Evolutionary conservation across 2,797 vertebrate genomes (phyloP), one percentile per base, ranked within the genome.

Genomic region (Menidia menidia): DNA sequence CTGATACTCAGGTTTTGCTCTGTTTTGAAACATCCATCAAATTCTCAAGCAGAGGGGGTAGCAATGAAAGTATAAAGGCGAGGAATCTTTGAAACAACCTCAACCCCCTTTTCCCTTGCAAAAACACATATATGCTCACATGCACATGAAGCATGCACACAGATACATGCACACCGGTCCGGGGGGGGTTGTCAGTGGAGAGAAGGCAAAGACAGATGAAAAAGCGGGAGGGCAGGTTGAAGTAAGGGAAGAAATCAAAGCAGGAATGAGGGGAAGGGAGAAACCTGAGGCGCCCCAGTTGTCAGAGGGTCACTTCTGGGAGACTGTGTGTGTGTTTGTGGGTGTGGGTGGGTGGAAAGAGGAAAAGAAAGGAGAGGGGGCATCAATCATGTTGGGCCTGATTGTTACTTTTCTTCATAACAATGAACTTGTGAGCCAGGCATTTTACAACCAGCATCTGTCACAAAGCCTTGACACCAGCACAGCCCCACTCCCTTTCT

Each of bases 401-500:
- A 87, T 75, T 51, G 62, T 68, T 73, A 72, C 77, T 78, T 80
- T 83, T 71, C 78, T 77, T 82, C 69, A 71, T 73, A 56, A 91
- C 87, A 90, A 90, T 86, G 78, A 89, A 86, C 85, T 81, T 68
- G 76, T 87, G 83, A 86, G 87, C 76, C 78, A 84, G 83, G 86
- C 81, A 74, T 82, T 89, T 91, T 80, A 89, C 82, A 83, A 86
- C 81, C 82, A 84, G 85, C 88, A 89, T 88, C 80, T 31, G 80
- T 89, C 88, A 88, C 81, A 83, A 77, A 75, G 75, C 75, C 77
- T 35, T 75, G 86, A 90, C 87, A 83, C 75, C 76, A 3, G 73
- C 80, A 83, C 84, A 71, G 81, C 80, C 55, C 63, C 3, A 1
- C 68, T 68, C 71, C 80, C 67, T 84, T 84, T 85, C 72, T 82